Evolutionary conservation across 2,797 vertebrate genomes (phyloP), one percentile per base, ranked within the genome.

Genomic region (Acridotheres tristis): DNA sequence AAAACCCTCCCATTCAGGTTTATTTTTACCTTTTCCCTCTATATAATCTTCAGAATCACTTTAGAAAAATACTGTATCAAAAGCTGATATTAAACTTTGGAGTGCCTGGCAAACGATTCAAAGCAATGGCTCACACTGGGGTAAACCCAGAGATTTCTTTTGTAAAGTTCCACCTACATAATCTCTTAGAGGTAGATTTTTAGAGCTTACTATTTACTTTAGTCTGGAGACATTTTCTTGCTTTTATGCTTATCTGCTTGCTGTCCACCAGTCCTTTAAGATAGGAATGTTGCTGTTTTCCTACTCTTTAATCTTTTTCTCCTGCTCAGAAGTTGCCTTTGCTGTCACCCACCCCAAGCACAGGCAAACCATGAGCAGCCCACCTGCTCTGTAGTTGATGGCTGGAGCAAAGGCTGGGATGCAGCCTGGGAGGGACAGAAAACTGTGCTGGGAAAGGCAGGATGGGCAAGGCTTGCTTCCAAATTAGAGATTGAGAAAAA

Each of bases 11-110:
- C 92, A 74, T 93, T 93, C 84, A 65, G 86, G 72, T 90, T 94
- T 95, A 94, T 95, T 96, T 97, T 96, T 96, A 88, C 94, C 79
- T 82, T 85, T 92, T 81, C 54, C 69, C n/a, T 76, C 69, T 72
- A n/a, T 81, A 57, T 77, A 95, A 95, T 96, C 92, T 94, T 90
- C 62, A 85, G 87, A 96, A 80, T 84, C 74, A 62, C 36, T 92
- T 88, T 51, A 87, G 89, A 95, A 95, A 96, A 94, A 79, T 77
- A 80, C 62, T 68, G 62, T 85, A 94, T 95, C 84, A 80, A 92
- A 97, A 94, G 65, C 91, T 92, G 79, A 82, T 81, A 95, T 96
- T 97, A 96, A 94, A 94, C 88, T 92, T 85, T 71, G 5, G 67
- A 90, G 85, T 94, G 91, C 68, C 89, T 92, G 89, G 96, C 78